Conservation (phyloP, 2,888 invertebrate genomes). For the Drosophila rubida region DNA sequence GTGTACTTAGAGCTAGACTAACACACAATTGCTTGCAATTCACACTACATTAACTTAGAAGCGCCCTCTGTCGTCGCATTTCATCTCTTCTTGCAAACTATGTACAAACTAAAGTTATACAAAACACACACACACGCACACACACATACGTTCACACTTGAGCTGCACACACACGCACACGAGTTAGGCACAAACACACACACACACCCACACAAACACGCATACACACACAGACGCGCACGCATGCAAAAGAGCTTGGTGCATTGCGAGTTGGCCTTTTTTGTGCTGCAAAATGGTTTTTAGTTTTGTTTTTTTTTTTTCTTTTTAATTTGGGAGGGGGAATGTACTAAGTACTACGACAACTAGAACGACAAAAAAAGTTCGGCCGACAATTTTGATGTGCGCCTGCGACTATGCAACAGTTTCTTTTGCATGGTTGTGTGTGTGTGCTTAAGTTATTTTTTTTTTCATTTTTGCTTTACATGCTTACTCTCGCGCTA, state of each 20-base stretch:
- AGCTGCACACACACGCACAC: conserved; percentile 1
- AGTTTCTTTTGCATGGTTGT: conserved; percentile 19
- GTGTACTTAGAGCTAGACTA: conserved; percentile 43
- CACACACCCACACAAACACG: not conserved
- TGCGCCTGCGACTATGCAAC: conserved; percentile 64
- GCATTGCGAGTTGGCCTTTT: conserved; percentile 38
- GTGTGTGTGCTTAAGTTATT: conserved; percentile 1
- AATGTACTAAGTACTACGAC: conserved; percentile 74
- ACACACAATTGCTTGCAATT: conserved; percentile 40
- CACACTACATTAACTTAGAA: conserved; percentile 31
- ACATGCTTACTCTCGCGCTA: not conserved
- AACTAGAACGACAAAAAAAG: conserved; percentile 52
- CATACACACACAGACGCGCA: not conserved
- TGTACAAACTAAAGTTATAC: conserved; percentile 55
- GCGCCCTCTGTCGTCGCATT: conserved; percentile 34
- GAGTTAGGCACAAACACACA: not conserved
- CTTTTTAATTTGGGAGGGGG: conserved; percentile 26
- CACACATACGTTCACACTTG: conserved; percentile 11
- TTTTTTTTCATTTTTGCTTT: not conserved
- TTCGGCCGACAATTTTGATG: conserved; percentile 27
- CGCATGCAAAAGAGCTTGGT: conserved; percentile 12
- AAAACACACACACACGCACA: conserved; percentile 18
- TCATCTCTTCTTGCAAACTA: conserved; percentile 46
- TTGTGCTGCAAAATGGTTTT: conserved; percentile 35
- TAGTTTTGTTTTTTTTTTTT: not conserved